Evolutionary conservation across 2,888 invertebrate species (phyloP).

Genomic region (Andrena flavipes): DNA sequence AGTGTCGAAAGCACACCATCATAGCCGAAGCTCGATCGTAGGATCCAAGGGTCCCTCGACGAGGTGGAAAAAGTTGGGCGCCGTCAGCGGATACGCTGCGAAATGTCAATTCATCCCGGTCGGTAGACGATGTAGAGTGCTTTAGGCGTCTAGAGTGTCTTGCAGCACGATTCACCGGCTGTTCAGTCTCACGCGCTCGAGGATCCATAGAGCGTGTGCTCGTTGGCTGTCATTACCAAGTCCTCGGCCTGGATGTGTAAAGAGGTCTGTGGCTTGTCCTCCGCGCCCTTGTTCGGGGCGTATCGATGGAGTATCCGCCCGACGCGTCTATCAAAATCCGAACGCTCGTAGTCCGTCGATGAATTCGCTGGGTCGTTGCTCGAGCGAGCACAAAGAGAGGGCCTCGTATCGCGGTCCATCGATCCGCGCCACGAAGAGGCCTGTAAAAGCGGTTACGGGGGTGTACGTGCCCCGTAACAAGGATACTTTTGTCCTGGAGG

Average conservation of each 20-base stretch:
- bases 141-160: slow-evolving; percentile 60
- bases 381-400: neutral
- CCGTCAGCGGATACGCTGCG: slow-evolving; percentile 26
- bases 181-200: slow-evolving; percentile 72
- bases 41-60: slow-evolving; percentile 5
- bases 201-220: slow-evolving; percentile 63
- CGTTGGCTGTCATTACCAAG: slow-evolving; percentile 72
- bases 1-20: neutral
- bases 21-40: neutral
- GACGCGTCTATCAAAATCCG: slow-evolving; percentile 16
- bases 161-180: slow-evolving; percentile 66
- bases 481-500: slow-evolving; percentile 9
- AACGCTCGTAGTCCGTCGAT: neutral
- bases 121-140: slow-evolving; percentile 50
- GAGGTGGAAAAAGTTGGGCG: slow-evolving; percentile 24
- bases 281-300: slow-evolving; percentile 38
- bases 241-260: slow-evolving; percentile 66
- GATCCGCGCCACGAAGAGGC: neutral
- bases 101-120: slow-evolving; percentile 43
- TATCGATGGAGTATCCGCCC: slow-evolving; percentile 25
- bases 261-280: slow-evolving; percentile 47
- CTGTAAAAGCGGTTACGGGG: slow-evolving; percentile 4
- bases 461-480: slow-evolving; percentile 21
- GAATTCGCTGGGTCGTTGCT: neutral
- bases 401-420: slow-evolving; percentile 6